A percentile compares a stretch with the other conserved stretches of the same genome.
Evolutionary conservation across 2,888 invertebrate genomes (phyloP).

Genomic region (Embidobia sp.): DNA sequence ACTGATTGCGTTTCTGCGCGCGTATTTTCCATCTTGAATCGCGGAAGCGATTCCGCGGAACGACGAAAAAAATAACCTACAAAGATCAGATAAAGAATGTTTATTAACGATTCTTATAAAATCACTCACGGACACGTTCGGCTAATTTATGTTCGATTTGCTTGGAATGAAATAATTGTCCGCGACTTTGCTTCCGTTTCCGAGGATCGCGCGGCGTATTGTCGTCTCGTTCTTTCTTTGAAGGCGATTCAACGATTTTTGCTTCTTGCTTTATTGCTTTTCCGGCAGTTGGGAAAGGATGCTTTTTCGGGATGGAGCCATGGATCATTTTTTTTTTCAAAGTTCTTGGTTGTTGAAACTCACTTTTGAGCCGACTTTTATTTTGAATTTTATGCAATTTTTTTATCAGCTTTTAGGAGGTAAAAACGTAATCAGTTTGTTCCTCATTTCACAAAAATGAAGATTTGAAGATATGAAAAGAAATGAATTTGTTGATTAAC

Average conservation of each 20-base stretch:
- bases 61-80: constrained; percentile 59
- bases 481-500: too few species aligned
- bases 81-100: constrained; percentile 61
- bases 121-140: constrained; percentile 53
- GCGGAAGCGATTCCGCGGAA: constrained; percentile 61
- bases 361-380: too few species aligned
- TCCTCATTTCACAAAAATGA: too few species aligned
- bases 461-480: too few species aligned
- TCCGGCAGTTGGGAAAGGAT: too few species aligned
- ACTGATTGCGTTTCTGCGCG: constrained; percentile 61
- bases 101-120: constrained; percentile 56
- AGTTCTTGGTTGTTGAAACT: too few species aligned
- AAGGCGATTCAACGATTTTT: background rate
- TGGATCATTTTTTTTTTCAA: too few species aligned
- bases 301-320: too few species aligned
- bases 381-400: too few species aligned
- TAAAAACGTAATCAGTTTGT: too few species aligned
- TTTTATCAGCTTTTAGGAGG: too few species aligned
- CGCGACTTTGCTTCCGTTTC: constrained; percentile 16
- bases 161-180: constrained; percentile 44
- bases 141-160: constrained; percentile 56
- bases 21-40: constrained; percentile 63
- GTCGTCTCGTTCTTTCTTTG: background rate
- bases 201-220: constrained; percentile 9
- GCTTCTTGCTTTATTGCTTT: too few species aligned